A percentile compares a stretch with the other conserved stretches of the same genome.
phyloP scores from a whole-genome alignment of 1,140 invertebrate genomes.

The Solenopsis invicta region DNA sequence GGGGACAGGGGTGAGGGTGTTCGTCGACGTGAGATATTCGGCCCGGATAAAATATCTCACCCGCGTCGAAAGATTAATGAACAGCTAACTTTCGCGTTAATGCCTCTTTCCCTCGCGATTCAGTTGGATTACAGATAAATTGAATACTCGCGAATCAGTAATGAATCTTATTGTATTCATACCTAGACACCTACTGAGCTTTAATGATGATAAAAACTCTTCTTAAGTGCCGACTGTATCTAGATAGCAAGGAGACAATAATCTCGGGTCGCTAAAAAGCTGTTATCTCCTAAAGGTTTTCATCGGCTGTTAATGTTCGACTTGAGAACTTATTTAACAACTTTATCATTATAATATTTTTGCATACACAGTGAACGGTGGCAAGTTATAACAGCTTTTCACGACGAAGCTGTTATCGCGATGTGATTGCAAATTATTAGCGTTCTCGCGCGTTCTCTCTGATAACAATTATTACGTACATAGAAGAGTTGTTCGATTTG shows the following conservation, averaged over 20 bases:
- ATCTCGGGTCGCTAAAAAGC: not conserved
- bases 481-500: not conserved
- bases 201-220: constrained; percentile 5
- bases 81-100: constrained; percentile 13
- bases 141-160: not conserved
- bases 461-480: not conserved
- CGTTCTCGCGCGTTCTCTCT: not conserved
- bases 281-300: not conserved
- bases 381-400: not conserved
- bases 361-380: not conserved
- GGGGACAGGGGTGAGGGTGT: not conserved
- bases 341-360: not conserved
- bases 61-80: constrained; percentile 52
- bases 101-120: not conserved
- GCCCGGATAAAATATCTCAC: constrained; percentile 17
- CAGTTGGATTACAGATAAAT: constrained; percentile 43
- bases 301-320: constrained; percentile 4
- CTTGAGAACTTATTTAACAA: not conserved
- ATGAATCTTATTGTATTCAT: constrained; percentile 20
- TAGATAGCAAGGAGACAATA: not conserved
- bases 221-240: not conserved
- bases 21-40: not conserved
- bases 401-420: not conserved
- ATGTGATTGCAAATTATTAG: not conserved
- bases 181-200: not conserved